A percentile compares a stretch with the other conserved stretches of the same genome.
Evolutionary conservation across 1,140 invertebrate genomes (phyloP).

Genomic region (Monomorium pharaonis): DNA sequence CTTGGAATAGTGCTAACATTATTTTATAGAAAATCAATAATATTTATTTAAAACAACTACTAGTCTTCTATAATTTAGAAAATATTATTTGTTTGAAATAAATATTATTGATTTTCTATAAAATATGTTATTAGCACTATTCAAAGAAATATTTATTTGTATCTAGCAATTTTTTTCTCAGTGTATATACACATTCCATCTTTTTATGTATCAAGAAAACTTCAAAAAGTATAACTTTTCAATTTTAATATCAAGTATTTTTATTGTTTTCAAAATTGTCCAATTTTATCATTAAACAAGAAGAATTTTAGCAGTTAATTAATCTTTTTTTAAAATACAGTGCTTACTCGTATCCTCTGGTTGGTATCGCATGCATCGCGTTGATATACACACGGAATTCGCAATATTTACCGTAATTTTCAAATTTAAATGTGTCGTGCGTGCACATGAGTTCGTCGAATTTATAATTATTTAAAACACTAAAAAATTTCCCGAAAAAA

Average conservation of each 20-base stretch:
- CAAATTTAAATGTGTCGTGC: background rate
- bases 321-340: background rate
- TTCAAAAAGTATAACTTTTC: background rate
- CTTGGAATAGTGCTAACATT: too few species aligned
- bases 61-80: too few species aligned
- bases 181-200: background rate
- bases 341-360: background rate
- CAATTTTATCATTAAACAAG: background rate
- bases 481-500: background rate
- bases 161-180: too few species aligned
- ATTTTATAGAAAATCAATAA: too few species aligned
- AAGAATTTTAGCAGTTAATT: background rate
- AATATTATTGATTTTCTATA: too few species aligned
- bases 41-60: too few species aligned
- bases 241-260: background rate
- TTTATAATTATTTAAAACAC: background rate
- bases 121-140: too few species aligned
- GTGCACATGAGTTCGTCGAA: background rate
- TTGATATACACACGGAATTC: conserved; percentile 6
- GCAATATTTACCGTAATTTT: background rate
- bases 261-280: background rate
- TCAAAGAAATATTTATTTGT: too few species aligned
- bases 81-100: too few species aligned
- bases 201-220: background rate
- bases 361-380: conserved; percentile 18